Conservation (phyloP, 2,888 invertebrate species). For the Watsonalla cultraria region DNA sequence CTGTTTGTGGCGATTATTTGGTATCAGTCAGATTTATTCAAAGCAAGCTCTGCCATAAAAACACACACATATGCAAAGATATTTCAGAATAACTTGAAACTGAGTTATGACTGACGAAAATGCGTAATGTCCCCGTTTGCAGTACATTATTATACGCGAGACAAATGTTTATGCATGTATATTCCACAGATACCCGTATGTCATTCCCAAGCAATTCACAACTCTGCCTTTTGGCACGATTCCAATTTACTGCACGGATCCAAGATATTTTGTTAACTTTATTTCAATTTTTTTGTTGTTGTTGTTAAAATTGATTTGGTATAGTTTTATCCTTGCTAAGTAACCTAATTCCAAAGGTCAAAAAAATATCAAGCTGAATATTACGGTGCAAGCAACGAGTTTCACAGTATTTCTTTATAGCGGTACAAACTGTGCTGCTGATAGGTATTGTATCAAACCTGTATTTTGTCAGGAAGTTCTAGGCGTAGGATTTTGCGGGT, state of each 20-base stretch:
- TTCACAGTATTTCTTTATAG: not conserved
- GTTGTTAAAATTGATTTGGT: slow-evolving; percentile 27
- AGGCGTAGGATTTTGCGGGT: slow-evolving; percentile 18
- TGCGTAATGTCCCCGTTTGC: not conserved
- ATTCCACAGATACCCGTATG: slow-evolving; percentile 20
- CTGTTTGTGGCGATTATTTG: slow-evolving; percentile 12
- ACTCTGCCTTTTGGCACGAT: slow-evolving; percentile 46
- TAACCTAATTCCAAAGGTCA: no score
- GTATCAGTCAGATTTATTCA: not conserved
- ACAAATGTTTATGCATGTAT: not conserved
- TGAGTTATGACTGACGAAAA: no score
- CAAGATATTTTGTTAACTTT: slow-evolving; percentile 59
- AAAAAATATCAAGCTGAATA: no score
- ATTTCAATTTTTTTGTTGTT: slow-evolving; percentile 39
- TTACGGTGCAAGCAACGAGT: not conserved
- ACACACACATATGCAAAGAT: no score
- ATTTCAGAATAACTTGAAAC: no score
- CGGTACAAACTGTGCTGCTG: not conserved
- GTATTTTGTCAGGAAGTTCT: not conserved
- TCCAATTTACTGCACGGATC: slow-evolving; percentile 55
- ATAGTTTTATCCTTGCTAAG: slow-evolving; percentile 5
- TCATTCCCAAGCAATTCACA: slow-evolving; percentile 51
- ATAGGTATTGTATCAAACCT: not conserved
- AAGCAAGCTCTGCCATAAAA: no score
- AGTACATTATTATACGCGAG: not conserved